phyloP scores from a whole-genome alignment of 2,113 vertebrate species.

The Podarcis raffonei region DNA sequence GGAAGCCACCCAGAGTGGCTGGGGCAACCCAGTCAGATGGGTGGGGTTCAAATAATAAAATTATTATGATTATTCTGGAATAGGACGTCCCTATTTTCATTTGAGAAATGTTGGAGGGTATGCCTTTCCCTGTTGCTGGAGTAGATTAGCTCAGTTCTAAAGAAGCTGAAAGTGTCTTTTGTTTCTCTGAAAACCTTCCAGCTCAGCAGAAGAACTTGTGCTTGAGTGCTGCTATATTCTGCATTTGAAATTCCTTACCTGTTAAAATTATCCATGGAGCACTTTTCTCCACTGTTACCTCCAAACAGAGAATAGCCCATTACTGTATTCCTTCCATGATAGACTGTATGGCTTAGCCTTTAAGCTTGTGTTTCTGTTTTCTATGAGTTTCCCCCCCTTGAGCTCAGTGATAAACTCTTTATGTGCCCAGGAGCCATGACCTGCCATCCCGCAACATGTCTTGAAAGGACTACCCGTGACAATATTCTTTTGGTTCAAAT shows the following conservation, averaged over 20 bases:
- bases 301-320: background rate
- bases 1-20: too few relatives aligned
- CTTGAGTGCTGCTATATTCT: background rate
- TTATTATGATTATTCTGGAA: too few relatives aligned
- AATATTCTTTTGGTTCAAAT: too few relatives aligned
- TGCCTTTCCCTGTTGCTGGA: background rate
- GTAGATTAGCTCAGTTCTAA: background rate
- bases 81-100: too few relatives aligned
- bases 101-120: too few relatives aligned
- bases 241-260: background rate
- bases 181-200: background rate
- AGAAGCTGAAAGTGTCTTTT: background rate
- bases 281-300: background rate
- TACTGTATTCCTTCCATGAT: background rate
- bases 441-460: too few relatives aligned
- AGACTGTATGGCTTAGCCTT: background rate
- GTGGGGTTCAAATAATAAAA: too few relatives aligned
- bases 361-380: background rate
- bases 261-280: background rate
- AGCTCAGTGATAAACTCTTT: background rate
- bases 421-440: too few relatives aligned
- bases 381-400: background rate
- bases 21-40: too few relatives aligned
- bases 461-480: too few relatives aligned
- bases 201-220: background rate